Conservation (phyloP, 2,888 invertebrate genomes). For the Noctua comes region DNA sequence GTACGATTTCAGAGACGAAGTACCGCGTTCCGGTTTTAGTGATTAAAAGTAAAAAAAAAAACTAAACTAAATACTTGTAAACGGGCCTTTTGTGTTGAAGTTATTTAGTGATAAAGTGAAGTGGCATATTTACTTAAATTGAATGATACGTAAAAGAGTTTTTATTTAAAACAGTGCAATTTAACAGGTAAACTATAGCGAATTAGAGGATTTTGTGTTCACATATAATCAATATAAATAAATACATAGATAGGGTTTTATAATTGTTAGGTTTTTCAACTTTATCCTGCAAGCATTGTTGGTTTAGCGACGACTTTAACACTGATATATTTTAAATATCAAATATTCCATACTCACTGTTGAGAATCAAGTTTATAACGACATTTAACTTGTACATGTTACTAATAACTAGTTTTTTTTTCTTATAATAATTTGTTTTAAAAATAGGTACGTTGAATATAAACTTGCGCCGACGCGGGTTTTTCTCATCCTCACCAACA, state of each 20-base stretch:
- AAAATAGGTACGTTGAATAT: background rate
- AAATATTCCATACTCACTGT: background rate
- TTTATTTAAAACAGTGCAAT: conserved; percentile 25
- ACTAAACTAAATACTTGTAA: conserved; percentile 12
- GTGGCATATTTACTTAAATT: conserved; percentile 19
- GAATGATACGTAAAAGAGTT: conserved; percentile 8
- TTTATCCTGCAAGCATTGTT: conserved; percentile 20
- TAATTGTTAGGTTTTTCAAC: conserved; percentile 23
- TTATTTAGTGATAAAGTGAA: conserved; percentile 29
- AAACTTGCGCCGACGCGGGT: background rate
- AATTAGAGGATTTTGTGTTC: conserved; percentile 24
- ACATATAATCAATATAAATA: conserved; percentile 56
- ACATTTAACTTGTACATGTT: background rate
- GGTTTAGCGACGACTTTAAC: background rate
- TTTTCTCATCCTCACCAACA: conserved; percentile 15
- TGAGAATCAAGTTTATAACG: background rate
- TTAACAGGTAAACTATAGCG: conserved; percentile 62
- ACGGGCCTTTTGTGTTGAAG: background rate
- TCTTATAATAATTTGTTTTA: background rate
- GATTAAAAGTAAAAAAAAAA: conserved; percentile 47
- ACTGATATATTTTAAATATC: background rate
- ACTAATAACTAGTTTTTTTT: background rate
- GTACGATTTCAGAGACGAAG: conserved; percentile 65
- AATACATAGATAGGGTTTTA: conserved; percentile 29
- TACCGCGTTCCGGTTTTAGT: conserved; percentile 48